Conservation (phyloP, 37 sponge, comb jelly and placozoan species). For the Hexactinellida sp. region DNA sequence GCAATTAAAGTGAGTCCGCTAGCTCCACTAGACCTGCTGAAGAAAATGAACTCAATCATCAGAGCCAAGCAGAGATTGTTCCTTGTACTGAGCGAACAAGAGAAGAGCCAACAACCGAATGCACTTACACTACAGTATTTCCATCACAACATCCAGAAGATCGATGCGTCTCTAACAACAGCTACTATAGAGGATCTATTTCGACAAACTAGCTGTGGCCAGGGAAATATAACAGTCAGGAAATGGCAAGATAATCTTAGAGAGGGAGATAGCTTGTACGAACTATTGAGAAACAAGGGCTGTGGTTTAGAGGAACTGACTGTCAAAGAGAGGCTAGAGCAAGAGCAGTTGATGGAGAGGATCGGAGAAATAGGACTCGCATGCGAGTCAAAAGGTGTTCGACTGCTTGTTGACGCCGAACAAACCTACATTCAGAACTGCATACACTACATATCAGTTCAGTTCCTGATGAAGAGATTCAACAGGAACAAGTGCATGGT, state of each 20-base stretch:
- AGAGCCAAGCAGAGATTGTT: background rate
- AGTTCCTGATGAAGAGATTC: constrained; percentile 49
- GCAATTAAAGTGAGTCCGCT: constrained; percentile 5
- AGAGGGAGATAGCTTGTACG: background rate
- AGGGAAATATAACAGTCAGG: background rate
- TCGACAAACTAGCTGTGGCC: background rate
- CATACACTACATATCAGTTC: constrained; percentile 52
- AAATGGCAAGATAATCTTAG: background rate
- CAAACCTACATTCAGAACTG: constrained; percentile 77
- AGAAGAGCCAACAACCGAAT: background rate
- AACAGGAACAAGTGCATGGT: constrained; percentile 37
- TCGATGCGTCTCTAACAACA: background rate
- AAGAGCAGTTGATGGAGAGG: background rate
- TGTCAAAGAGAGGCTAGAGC: background rate
- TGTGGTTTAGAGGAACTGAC: background rate
- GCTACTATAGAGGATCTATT: background rate
- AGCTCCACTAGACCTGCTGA: background rate
- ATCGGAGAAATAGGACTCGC: background rate
- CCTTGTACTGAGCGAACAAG: background rate
- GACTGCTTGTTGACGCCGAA: constrained; percentile 86
- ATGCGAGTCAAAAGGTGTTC: constrained; percentile 12
- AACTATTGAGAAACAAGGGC: background rate
- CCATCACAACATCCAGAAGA: background rate
- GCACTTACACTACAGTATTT: background rate
- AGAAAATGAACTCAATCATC: background rate